phyloP scores from a whole-genome alignment of 2,113 vertebrate species.

The Caloenas nicobarica region DNA sequence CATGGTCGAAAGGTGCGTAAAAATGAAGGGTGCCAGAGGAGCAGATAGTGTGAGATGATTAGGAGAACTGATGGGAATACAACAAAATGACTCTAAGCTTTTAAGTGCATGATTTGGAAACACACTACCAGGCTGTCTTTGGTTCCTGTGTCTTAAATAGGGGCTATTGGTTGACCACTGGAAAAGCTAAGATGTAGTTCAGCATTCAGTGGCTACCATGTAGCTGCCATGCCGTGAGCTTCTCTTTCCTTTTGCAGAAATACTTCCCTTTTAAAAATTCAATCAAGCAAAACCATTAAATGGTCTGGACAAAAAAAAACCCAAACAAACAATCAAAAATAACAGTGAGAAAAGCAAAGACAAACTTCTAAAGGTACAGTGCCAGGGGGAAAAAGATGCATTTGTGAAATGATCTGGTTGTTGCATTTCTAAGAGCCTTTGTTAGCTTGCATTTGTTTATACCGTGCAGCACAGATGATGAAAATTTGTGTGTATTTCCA shows the following conservation, averaged over 20 bases:
- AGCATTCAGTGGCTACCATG: not conserved
- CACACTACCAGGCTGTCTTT: not conserved
- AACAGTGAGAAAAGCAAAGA: not conserved
- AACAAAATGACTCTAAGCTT: not conserved
- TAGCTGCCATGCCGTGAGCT: not conserved
- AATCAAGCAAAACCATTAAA: not conserved
- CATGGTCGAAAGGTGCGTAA: not conserved
- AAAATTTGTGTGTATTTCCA: not conserved
- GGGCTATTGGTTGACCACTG: not conserved
- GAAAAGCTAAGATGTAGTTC: not conserved
- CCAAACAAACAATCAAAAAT: not conserved
- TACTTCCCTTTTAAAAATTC: not conserved
- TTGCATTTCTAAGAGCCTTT: not conserved
- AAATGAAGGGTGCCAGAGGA: not conserved
- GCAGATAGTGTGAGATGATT: not conserved
- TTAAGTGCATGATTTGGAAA: not conserved
- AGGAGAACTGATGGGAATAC: not conserved
- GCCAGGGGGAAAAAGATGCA: not conserved
- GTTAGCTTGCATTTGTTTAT: not conserved
- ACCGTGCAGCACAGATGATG: not conserved
- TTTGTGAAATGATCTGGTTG: not conserved
- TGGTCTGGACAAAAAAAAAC: not conserved
- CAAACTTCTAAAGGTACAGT: not conserved
- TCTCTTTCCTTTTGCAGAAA: not conserved
- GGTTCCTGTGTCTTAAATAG: not conserved